Conservation (phyloP, 2,797 vertebrate species). For the Lepidocolaptes lacrymiger region DNA sequence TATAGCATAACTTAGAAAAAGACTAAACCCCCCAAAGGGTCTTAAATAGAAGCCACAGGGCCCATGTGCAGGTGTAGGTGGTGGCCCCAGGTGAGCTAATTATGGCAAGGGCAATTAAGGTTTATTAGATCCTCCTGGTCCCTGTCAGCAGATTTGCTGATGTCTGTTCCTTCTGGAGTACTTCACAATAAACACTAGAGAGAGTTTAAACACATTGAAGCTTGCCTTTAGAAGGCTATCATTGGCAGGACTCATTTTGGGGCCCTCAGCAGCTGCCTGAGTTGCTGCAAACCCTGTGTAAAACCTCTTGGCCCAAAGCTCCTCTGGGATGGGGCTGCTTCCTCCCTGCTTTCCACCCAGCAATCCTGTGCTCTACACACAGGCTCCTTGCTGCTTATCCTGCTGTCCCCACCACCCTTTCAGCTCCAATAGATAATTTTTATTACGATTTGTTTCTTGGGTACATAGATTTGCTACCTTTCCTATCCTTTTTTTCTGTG, state of each 20-base stretch:
- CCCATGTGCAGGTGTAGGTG: neutral
- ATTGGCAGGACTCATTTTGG: neutral
- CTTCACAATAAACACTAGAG: neutral
- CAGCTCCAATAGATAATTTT: fast-evolving
- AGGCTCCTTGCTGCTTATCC: neutral
- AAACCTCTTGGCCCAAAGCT: neutral
- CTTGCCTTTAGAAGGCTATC: neutral
- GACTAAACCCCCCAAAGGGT: fast-evolving
- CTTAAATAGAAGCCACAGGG: neutral
- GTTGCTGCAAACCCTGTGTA: neutral
- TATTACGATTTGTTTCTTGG: neutral
- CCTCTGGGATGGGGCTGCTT: neutral
- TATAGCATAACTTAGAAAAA: neutral
- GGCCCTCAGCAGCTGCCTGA: neutral
- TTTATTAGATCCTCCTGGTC: neutral
- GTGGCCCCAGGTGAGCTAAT: neutral
- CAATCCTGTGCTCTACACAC: neutral
- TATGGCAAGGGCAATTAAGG: neutral
- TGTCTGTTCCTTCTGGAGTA: neutral
- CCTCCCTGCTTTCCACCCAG: neutral
- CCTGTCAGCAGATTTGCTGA: neutral
- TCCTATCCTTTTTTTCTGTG: neutral
- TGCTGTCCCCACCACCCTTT: neutral
- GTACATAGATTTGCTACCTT: neutral
- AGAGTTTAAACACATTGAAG: neutral